Conservation (phyloP, 1,140 invertebrate genomes). For the Epicauta chinensis region DNA sequence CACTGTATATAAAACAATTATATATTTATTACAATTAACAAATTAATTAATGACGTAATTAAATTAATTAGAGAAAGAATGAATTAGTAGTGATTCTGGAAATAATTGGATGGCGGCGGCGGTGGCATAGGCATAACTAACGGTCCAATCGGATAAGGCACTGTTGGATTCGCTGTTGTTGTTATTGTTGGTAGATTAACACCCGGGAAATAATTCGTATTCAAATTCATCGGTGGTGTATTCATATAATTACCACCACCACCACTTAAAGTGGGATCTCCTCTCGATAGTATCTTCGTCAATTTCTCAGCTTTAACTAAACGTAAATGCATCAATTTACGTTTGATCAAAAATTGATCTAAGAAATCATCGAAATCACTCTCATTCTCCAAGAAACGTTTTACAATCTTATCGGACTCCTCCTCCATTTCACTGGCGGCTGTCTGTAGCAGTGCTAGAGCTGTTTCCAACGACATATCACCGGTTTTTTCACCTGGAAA, state of each 20-base stretch:
- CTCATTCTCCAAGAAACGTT: slow-evolving; percentile 68
- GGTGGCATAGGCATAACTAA: slow-evolving; percentile 56
- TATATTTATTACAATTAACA: no score
- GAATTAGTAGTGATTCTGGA: slow-evolving; percentile 36
- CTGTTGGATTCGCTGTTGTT: slow-evolving; percentile 35
- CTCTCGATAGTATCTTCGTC: slow-evolving; percentile 61
- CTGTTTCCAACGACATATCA: slow-evolving; percentile 69
- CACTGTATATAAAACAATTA: no score
- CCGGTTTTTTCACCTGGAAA: slow-evolving; percentile 60
- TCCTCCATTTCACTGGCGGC: slow-evolving; percentile 83
- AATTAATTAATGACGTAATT: no score
- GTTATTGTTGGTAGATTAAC: slow-evolving; percentile 11
- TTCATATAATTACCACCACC: slow-evolving; percentile 40
- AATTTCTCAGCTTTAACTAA: slow-evolving; percentile 85
- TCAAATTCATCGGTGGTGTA: slow-evolving; percentile 35
- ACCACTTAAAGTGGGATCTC: slow-evolving; percentile 32
- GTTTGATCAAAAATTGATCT: slow-evolving; percentile 63
- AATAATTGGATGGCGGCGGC: slow-evolving; percentile 42
- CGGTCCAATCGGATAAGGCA: slow-evolving; percentile 51
- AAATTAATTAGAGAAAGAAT: no score
- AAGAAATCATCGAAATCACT: slow-evolving; percentile 72
- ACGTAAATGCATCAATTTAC: slow-evolving; percentile 72
- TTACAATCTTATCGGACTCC: slow-evolving; percentile 71
- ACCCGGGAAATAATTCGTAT: slow-evolving; percentile 41
- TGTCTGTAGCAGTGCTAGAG: slow-evolving; percentile 75